These are phyloP conservation scores for Rotaria macrura DNA, from an alignment of 2,888 invertebrate species.

Conservation along the genomic window DNA sequence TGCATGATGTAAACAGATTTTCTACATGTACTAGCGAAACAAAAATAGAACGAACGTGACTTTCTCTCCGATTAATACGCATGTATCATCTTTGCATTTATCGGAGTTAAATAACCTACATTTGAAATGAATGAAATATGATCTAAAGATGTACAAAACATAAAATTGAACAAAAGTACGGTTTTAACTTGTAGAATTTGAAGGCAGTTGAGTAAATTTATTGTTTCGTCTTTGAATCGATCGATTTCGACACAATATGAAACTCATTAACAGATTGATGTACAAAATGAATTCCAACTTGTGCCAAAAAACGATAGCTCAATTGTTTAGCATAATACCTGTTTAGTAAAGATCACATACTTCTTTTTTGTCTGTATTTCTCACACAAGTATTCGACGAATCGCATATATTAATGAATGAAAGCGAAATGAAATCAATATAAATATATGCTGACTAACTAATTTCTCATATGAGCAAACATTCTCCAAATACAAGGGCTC, in stretches of 20 bases:
- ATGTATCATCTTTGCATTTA: neutral
- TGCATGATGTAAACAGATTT: neutral
- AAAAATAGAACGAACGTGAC: neutral
- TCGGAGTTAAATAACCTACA: neutral
- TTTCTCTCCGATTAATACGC: neutral
- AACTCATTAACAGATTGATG: neutral
- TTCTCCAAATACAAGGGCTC: neutral
- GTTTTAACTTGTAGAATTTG: too few relatives aligned
- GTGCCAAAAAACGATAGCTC: neutral
- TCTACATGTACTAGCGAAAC: neutral
- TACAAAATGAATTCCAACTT: neutral
- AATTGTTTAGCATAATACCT: neutral
- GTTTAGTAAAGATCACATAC: too few relatives aligned
- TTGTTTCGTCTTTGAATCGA: neutral
- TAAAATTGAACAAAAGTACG: too few relatives aligned
- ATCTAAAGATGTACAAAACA: too few relatives aligned
- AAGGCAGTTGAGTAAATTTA: too few relatives aligned
- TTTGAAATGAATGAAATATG: too few relatives aligned
- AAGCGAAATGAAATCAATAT: neutral
- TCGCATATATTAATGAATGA: neutral
- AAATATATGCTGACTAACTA: neutral
- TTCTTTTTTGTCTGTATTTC: neutral
- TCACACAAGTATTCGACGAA: neutral
- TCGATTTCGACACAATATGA: neutral
- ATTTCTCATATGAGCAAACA: neutral